A percentile compares a stretch with the other conserved stretches of the same genome.
Conservation (phyloP, 2,113 vertebrate genomes). For the Mus spicilegus region DNA sequence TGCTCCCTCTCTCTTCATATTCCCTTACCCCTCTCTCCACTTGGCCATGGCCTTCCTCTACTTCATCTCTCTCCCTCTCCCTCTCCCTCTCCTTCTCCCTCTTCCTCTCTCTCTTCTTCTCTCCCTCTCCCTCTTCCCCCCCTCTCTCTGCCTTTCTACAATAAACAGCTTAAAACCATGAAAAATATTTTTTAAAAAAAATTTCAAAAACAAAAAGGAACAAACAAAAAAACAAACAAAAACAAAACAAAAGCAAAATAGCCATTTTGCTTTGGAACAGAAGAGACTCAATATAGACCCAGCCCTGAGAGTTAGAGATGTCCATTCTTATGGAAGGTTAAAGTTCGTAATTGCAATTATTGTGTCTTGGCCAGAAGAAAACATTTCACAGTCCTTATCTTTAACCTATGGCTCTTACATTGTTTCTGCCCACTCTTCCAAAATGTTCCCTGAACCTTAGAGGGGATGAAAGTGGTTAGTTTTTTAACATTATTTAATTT, state of each 20-base stretch:
- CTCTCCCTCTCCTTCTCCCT: too few relatives aligned
- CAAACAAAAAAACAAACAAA: too few relatives aligned
- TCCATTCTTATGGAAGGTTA: not conserved
- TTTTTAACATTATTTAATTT: slow-evolving; percentile 36
- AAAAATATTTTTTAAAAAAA: too few relatives aligned
- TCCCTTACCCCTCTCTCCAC: too few relatives aligned
- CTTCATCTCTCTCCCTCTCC: too few relatives aligned
- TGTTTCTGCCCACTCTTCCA: not conserved
- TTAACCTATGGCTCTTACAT: not conserved
- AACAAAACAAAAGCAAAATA: not conserved
- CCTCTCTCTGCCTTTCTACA: too few relatives aligned
- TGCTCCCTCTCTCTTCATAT: too few relatives aligned
- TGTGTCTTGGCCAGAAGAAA: not conserved
- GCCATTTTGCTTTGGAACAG: not conserved
- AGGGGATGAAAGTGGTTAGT: not conserved
- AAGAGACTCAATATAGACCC: not conserved
- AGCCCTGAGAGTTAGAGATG: not conserved
- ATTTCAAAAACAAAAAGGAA: too few relatives aligned
- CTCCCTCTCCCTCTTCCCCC: too few relatives aligned
- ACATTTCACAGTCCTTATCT: not conserved
- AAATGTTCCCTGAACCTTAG: not conserved
- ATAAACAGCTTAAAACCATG: too few relatives aligned
- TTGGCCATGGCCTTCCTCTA: too few relatives aligned
- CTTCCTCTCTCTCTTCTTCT: too few relatives aligned
- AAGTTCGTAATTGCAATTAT: not conserved